Conservation (phyloP, 2,888 invertebrate genomes). For the Agrotis exclamationis region DNA sequence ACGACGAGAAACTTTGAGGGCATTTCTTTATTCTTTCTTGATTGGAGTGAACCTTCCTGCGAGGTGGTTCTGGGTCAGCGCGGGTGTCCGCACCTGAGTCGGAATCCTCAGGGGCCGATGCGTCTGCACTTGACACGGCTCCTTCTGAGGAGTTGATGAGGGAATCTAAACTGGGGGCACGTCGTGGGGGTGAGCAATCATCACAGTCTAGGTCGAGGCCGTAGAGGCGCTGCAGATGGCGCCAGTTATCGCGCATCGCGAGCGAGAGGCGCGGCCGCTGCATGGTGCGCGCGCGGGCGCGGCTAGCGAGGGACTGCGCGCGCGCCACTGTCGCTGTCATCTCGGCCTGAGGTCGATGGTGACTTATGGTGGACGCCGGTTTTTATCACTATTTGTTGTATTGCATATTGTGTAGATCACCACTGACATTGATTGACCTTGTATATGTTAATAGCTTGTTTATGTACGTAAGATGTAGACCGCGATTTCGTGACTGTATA, state of each 20-base stretch:
- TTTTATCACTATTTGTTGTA: conserved; percentile 57
- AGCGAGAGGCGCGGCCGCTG: conserved; percentile 89
- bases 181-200: conserved; percentile 79
- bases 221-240: conserved; percentile 88
- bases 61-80: conserved; percentile 81
- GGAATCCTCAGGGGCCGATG: conserved; percentile 92
- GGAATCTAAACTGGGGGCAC: conserved; percentile 92
- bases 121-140: conserved; percentile 92
- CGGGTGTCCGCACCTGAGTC: conserved; percentile 93
- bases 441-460: conserved; percentile 33
- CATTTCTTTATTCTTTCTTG: conserved; percentile 81
- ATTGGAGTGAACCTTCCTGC: conserved; percentile 73
- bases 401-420: conserved; percentile 50
- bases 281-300: conserved; percentile 89
- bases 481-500: conserved; percentile 43
- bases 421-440: conserved; percentile 61
- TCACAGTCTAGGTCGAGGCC: conserved; percentile 85
- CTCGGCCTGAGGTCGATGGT: conserved; percentile 66
- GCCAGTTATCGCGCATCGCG: conserved; percentile 91
- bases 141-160: conserved; percentile 93
- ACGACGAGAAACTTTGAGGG: conserved; percentile 88
- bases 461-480: conserved; percentile 37
- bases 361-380: conserved; percentile 67
- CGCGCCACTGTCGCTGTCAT: conserved; percentile 70
- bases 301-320: conserved; percentile 81